Percentiles rank a stretch among this genome's conserved stretches.
These are phyloP conservation scores for Chrysina gloriosa DNA, from an alignment of 2,888 invertebrate genomes.

Conservation along the genomic window DNA sequence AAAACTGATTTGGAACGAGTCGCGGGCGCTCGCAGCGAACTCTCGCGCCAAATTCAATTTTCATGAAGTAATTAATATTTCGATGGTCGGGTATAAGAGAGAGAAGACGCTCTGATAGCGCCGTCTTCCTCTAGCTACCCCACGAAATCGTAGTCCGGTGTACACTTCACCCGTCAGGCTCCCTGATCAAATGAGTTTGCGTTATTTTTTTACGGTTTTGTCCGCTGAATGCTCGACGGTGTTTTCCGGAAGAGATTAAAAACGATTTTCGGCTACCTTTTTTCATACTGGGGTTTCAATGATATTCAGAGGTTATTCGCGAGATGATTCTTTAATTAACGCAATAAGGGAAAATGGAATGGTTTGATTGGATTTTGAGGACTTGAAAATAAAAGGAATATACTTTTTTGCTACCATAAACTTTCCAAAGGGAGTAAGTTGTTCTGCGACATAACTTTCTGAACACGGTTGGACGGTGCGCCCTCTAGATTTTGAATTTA, in stretches of 20 bases:
- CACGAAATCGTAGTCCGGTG: not conserved
- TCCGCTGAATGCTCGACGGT: not conserved
- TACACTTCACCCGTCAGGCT: not conserved
- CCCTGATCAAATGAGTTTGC: slow-evolving; percentile 10
- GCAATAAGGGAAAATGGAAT: not conserved
- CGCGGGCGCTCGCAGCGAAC: not conserved
- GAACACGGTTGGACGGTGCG: no score
- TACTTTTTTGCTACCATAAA: no score
- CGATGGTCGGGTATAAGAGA: not conserved
- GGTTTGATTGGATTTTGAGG: not conserved
- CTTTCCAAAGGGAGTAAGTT: no score
- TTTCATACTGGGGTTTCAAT: slow-evolving; percentile 1
- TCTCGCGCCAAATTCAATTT: slow-evolving; percentile 15
- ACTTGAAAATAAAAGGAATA: not conserved
- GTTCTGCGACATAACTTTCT: no score
- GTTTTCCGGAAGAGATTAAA: not conserved
- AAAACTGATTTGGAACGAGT: slow-evolving; percentile 1
- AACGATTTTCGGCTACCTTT: not conserved
- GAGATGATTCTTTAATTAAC: not conserved
- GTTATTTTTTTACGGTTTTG: slow-evolving; percentile 8
- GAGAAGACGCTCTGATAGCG: not conserved
- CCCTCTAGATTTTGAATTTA: no score
- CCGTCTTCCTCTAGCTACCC: not conserved
- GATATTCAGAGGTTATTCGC: not conserved
- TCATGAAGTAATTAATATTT: slow-evolving; percentile 28